Evolutionary conservation across 2,888 invertebrate species (phyloP).

Genomic region (Oxytorus armatus): DNA sequence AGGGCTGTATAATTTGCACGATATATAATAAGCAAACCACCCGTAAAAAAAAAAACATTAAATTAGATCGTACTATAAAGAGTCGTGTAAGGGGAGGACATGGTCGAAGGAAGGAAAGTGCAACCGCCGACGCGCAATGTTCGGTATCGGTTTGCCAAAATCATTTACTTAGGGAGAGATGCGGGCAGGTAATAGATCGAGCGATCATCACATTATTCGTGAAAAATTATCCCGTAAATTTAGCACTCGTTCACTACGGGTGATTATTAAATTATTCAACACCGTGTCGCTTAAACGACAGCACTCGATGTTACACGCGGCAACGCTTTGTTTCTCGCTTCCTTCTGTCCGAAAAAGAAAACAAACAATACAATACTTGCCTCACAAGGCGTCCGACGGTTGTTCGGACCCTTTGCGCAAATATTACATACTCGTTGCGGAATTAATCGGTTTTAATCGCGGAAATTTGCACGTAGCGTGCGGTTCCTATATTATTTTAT

Average conservation of each 20-base stretch:
- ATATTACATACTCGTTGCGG: constrained; percentile 32
- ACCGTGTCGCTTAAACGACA: constrained; percentile 33
- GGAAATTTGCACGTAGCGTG: constrained; percentile 27
- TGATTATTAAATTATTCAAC: constrained; percentile 55
- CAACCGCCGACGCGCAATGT: constrained; percentile 2
- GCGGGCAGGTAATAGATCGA: constrained; percentile 23
- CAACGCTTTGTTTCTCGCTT: constrained; percentile 34
- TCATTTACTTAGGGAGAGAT: constrained; percentile 33
- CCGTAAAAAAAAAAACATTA: constrained; percentile 44
- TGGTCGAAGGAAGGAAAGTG: background rate
- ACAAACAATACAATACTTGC: constrained; percentile 7
- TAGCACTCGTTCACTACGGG: constrained; percentile 46
- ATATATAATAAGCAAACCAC: constrained; percentile 65
- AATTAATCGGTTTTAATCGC: constrained; percentile 23
- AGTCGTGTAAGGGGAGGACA: constrained; percentile 28
- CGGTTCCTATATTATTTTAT: constrained; percentile 66
- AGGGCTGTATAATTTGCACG: constrained; percentile 76
- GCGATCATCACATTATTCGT: constrained; percentile 25
- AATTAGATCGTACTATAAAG: constrained; percentile 59
- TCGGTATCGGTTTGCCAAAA: constrained; percentile 40
- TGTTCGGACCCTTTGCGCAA: constrained; percentile 33
- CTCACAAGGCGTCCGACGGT: constrained; percentile 7
- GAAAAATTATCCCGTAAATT: constrained; percentile 34
- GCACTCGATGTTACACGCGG: constrained; percentile 12
- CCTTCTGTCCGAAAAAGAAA: constrained; percentile 21